Evolutionary conservation across 2,888 invertebrate species (phyloP).

Genomic region (Sepiola atlantica): DNA sequence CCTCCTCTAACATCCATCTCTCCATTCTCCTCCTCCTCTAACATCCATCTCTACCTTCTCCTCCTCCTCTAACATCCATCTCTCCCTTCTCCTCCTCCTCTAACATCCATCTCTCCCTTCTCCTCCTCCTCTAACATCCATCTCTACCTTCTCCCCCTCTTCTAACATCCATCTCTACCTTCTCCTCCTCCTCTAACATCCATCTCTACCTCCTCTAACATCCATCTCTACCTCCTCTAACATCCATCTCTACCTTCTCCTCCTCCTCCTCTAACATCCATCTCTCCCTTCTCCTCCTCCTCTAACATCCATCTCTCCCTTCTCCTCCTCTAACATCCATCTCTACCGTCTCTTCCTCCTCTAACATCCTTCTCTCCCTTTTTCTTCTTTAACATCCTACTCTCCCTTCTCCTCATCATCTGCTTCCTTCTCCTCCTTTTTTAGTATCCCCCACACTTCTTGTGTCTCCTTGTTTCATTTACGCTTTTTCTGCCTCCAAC

Average conservation of each 20-base stretch:
- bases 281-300: neutral
- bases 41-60: neutral
- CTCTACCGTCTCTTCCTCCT: neutral
- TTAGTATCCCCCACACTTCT: neutral
- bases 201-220: no score
- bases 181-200: no score
- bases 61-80: neutral
- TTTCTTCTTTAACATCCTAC: neutral
- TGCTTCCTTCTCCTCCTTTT: neutral
- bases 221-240: no score
- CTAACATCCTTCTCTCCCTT: neutral
- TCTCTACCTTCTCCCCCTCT: neutral
- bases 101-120: neutral
- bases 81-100: neutral
- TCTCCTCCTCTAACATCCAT: neutral
- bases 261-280: neutral
- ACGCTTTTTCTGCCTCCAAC: neutral
- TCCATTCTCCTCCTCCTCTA: neutral
- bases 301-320: neutral
- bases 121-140: neutral
- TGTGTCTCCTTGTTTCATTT: neutral
- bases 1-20: no score
- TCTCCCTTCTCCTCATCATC: neutral
- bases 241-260: neutral
- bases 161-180: neutral